Percentiles rank a stretch among this genome's conserved stretches.
Evolutionary conservation across 2,113 vertebrate species (phyloP).

Genomic region (Prochilodus magdalenae): DNA sequence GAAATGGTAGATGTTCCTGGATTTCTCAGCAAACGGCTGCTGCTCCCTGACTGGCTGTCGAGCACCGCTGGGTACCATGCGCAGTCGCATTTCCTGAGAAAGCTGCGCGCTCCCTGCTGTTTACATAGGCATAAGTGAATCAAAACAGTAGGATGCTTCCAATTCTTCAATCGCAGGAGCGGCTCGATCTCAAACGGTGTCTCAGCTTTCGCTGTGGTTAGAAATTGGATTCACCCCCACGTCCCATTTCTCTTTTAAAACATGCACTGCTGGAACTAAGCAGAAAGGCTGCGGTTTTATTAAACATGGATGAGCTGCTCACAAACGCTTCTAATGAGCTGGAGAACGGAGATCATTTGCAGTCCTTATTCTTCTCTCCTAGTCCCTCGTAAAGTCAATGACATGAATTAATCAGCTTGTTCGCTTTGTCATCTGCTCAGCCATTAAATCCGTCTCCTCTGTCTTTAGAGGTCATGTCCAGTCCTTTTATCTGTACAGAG

Average conservation of each 20-base stretch:
- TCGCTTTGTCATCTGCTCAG: not conserved
- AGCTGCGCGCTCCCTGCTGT: constrained; percentile 47
- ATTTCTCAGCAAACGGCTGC: not conserved
- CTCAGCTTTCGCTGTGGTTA: constrained; percentile 58
- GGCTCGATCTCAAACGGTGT: constrained; percentile 52
- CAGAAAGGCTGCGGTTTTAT: constrained; percentile 58
- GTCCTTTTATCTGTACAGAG: not conserved
- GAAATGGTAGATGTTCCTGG: constrained; percentile 28
- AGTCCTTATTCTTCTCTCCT: not conserved
- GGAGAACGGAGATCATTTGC: constrained; percentile 48
- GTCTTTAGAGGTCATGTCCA: not conserved
- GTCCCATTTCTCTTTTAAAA: constrained; percentile 52
- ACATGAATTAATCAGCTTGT: not conserved
- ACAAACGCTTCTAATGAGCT: constrained; percentile 54
- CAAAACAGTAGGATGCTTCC: constrained; percentile 61
- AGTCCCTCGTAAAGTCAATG: not conserved
- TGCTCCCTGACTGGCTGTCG: constrained; percentile 1
- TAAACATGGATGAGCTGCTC: constrained; percentile 54
- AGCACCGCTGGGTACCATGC: constrained; percentile 45
- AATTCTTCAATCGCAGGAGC: constrained; percentile 47
- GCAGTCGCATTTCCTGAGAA: constrained; percentile 49
- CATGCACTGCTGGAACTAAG: constrained; percentile 50
- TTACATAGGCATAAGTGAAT: constrained; percentile 58
- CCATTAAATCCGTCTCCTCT: not conserved
- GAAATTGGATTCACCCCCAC: constrained; percentile 55